Conservation (phyloP, 1,140 invertebrate species). For the Platyscapa corneri region DNA sequence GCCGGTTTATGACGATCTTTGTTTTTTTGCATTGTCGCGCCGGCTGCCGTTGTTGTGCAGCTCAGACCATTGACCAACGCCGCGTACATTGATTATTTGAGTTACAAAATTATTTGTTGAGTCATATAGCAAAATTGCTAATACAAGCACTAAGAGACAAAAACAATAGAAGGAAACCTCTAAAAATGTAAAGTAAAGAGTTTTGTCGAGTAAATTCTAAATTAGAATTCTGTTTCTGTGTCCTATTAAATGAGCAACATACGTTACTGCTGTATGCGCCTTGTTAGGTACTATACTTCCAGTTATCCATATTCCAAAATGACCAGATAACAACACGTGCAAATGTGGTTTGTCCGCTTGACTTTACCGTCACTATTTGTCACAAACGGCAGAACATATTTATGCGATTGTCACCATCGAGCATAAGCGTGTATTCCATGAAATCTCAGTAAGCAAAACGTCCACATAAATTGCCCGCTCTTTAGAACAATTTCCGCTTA, state of each 20-base stretch:
- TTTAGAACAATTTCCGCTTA: too few relatives aligned
- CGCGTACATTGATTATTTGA: background rate
- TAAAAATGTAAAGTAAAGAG: too few relatives aligned
- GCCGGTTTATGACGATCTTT: conserved; percentile 3
- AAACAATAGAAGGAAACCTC: too few relatives aligned
- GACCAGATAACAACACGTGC: background rate
- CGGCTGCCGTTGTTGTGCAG: background rate
- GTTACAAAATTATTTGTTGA: background rate
- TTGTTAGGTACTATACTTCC: background rate
- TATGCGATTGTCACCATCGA: background rate
- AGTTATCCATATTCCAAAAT: background rate
- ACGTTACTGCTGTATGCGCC: background rate
- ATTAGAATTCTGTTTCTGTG: background rate
- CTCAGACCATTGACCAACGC: background rate
- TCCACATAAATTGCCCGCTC: too few relatives aligned
- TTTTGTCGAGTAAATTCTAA: background rate
- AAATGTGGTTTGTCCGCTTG: background rate
- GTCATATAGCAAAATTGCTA: too few relatives aligned
- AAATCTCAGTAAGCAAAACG: background rate
- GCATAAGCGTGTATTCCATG: background rate
- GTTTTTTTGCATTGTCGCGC: background rate
- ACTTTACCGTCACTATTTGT: background rate
- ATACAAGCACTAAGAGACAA: background rate
- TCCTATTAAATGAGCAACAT: background rate
- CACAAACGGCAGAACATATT: background rate